Evolutionary conservation across 2,888 invertebrate genomes (phyloP).

Genomic region (Macropis europaea): DNA sequence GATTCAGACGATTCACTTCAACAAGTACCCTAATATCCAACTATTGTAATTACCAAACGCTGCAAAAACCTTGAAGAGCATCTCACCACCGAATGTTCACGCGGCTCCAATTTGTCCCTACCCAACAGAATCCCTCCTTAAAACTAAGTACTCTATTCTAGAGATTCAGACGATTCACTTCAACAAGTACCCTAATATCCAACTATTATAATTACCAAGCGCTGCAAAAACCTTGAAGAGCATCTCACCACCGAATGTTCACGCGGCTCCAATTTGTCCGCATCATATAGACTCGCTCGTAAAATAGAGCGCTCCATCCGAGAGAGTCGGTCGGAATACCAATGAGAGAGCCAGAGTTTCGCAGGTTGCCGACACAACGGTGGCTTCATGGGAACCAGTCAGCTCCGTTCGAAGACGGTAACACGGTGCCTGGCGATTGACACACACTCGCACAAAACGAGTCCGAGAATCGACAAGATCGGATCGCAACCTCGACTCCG

Average conservation of each 20-base stretch:
- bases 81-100: conserved; percentile 53
- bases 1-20: not conserved
- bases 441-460: conserved; percentile 47
- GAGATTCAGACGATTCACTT: conserved; percentile 53
- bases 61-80: not conserved
- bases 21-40: not conserved
- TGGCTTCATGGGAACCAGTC: conserved; percentile 66
- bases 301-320: conserved; percentile 70
- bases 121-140: conserved; percentile 73
- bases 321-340: conserved; percentile 66
- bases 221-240: not conserved
- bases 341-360: conserved; percentile 66
- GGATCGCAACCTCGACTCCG: conserved; percentile 40
- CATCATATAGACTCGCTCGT: conserved; percentile 72
- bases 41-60: not conserved
- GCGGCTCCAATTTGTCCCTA: conserved; percentile 73
- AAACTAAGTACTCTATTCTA: conserved; percentile 69
- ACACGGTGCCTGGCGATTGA: conserved; percentile 47
- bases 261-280: conserved; percentile 72
- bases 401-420: conserved; percentile 27
- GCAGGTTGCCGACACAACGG: conserved; percentile 63
- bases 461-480: conserved; percentile 58
- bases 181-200: too few relatives aligned
- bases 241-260: conserved; percentile 51
- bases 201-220: too few relatives aligned